Base-by-base conservation (phyloP, 2,113 vertebrate genomes). In the Tragelaphus imberbis region DNA sequence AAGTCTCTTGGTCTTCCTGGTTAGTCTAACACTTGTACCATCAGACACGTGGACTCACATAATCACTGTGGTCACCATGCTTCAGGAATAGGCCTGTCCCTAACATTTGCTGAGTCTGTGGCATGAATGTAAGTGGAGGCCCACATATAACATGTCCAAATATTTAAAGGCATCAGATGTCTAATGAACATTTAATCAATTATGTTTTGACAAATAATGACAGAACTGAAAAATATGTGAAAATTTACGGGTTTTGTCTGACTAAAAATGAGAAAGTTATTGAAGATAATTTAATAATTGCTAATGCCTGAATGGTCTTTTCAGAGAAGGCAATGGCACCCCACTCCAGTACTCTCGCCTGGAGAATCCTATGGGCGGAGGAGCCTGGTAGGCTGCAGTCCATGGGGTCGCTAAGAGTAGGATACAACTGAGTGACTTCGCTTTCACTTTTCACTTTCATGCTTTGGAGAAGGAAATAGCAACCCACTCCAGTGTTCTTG, bases 181-280 rank as follows among this genome's bases (percentile, higher is more conserved):
- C 85, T 88, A 82, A 68, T 33, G 25, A 91, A 79, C 28, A 85
- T 88, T 94, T 49, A 87, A 80, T 92, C 58, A 85, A 84, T 51
- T 75, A 25, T 36, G 30, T 75, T 94, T 92, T 97, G 86, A 96
- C 61, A 86, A 90, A 89, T 51, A 36, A 97, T 51, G 53, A 65
- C 28, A 81, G 14, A 82, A 94, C n/a, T 55, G 71, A 71, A 95
- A 95, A 95, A 89, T 81, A 84, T 13, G 12, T 91, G 71, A 81
- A 91, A 89, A 93, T 30, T 12, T 59, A 86, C 82, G 30, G 30
- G 9, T 91, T 94, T 44, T 49, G 79, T 30, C n/a, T 49, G 58
- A 79, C 51, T 80, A 33, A 85, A 90, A 91, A n/a, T n/a, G 58
- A 86, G 40, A 53, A 92, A 86, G 56, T 16, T 25, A 81, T 55